Percentiles rank a stretch among this genome's conserved stretches.
Evolutionary conservation across 2,888 invertebrate species (phyloP).

Genomic region (Microplitis manilae): DNA sequence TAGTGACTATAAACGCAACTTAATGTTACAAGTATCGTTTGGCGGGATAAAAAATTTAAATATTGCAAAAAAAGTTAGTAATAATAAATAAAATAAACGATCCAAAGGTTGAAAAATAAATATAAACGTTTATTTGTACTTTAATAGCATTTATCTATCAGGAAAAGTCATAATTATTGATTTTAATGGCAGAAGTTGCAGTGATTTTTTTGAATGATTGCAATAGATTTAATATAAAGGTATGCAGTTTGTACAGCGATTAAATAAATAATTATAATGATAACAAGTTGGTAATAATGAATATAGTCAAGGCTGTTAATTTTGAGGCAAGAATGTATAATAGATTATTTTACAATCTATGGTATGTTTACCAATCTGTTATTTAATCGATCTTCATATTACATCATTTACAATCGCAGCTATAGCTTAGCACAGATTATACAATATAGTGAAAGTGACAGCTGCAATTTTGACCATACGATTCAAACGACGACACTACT

Average conservation of each 20-base stretch:
- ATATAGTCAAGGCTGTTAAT: neutral
- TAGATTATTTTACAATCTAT: constrained; percentile 7
- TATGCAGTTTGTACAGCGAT: neutral
- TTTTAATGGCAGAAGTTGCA: neutral
- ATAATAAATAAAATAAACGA: constrained; percentile 1
- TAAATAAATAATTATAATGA: neutral
- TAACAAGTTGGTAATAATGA: neutral
- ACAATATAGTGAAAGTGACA: constrained; percentile 61
- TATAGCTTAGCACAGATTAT: constrained; percentile 50
- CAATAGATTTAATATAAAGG: neutral
- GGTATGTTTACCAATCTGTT: constrained; percentile 34
- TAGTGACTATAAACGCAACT: too few species aligned
- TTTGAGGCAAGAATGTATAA: constrained; percentile 16
- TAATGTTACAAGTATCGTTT: too few species aligned
- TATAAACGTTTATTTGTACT: neutral
- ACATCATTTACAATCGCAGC: constrained; percentile 41
- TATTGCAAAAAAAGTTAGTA: neutral
- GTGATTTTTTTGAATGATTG: neutral
- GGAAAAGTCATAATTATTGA: neutral
- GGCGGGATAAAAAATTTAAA: too few species aligned
- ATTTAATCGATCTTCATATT: constrained; percentile 50
- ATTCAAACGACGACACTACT: constrained; percentile 32
- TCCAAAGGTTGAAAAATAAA: neutral
- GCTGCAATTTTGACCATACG: constrained; percentile 57
- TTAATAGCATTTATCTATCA: neutral